Percentiles rank a stretch among this genome's conserved stretches.
Conservation (phyloP, 1,140 invertebrate genomes). For the Zaprionus davidi region DNA sequence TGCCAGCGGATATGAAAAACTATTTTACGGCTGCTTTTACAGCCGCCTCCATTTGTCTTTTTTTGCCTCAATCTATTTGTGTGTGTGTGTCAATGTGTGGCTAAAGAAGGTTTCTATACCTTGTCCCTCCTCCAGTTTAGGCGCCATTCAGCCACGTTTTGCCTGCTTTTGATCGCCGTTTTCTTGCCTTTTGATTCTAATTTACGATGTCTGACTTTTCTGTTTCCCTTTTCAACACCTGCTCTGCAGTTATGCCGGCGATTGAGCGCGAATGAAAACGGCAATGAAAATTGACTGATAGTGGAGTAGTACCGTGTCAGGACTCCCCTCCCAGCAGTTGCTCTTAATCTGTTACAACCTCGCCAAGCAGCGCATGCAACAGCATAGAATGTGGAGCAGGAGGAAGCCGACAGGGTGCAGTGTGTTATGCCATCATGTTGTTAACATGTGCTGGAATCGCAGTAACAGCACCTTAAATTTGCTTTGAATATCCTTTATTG, state of each 20-base stretch:
- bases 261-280: neutral
- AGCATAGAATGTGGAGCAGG: neutral
- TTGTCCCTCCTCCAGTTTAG: neutral
- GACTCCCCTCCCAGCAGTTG: neutral
- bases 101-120: neutral
- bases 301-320: too few species aligned
- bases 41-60: slow-evolving; percentile 21
- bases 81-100: slow-evolving; percentile 11
- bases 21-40: slow-evolving; percentile 75
- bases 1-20: slow-evolving; percentile 79
- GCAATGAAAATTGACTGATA: neutral
- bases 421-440: slow-evolving; percentile 51
- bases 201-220: slow-evolving; percentile 62
- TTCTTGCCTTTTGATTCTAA: slow-evolving; percentile 56
- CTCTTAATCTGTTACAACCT: neutral
- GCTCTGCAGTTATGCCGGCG: neutral
- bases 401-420: neutral
- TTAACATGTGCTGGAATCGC: slow-evolving; percentile 68
- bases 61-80: neutral
- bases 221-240: slow-evolving; percentile 13
- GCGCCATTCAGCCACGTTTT: slow-evolving; percentile 22
- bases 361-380: neutral
- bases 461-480: slow-evolving; percentile 48
- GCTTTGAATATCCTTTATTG: slow-evolving; percentile 69
- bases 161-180: slow-evolving; percentile 36